Base-by-base conservation (phyloP, 2,113 vertebrate genomes). In the Uria lomvia region DNA sequence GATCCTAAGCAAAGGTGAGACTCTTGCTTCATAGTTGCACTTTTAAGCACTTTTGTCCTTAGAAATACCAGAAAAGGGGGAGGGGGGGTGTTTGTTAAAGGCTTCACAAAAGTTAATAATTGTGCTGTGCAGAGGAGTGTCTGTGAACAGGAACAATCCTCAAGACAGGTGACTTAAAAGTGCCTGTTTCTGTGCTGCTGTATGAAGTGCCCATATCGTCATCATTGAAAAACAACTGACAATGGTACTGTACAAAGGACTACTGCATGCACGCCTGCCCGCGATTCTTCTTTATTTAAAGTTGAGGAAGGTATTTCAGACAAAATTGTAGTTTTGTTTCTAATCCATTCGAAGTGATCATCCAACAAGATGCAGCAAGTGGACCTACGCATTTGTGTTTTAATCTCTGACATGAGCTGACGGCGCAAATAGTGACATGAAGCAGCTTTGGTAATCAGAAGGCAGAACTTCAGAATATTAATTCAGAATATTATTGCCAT, bases 1-100 rank as follows among this genome's bases (percentile, higher is more conserved):
- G 98, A 98, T 93, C 98, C 98, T 42, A 98, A 98, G 94, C 98
- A 98, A 97, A 98, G 98, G 98, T 98, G 94, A 92, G 97, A 26
- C 36, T 68, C 4, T 74, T 63, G 30, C 20, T 94, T 59, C 90
- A 24, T 52, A 43, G 9, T 52, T 59, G n/a, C 11, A 49, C 21
- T 76, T 75, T 20, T 34, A 85, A 72, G 38, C 34, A 50, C 14
- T 67, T 0, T 0, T 62, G 32, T 8, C 19, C 34, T 77, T n/a
- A 81, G 52, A 81, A 77, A 63, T 81, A 40, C 5, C 2, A 27
- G 55, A 59, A 50, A 53, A 40, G n/a, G 29, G 20, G 26, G 11
- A 11, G 17, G 18, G 30, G 13, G 32, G 5, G 14, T 27, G 53
- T 77, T 18, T 50, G 12, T 29, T 71, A 43, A 73, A 45, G 71